Evolutionary conservation across 2,797 vertebrate species (phyloP).

Genomic region (Oreonectes daqikongensis): DNA sequence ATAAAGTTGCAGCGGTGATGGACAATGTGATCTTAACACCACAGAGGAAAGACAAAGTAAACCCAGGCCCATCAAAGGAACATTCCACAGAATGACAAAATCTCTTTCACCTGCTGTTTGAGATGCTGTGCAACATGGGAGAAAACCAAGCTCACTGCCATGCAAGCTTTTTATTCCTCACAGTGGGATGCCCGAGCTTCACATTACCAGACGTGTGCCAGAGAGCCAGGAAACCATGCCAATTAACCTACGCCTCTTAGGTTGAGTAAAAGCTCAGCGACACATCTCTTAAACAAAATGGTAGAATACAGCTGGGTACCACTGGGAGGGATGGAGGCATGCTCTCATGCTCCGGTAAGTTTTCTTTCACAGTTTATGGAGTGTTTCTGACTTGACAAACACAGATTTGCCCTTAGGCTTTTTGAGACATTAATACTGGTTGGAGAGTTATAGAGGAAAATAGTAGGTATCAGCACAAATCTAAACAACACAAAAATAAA

Average conservation of each 20-base stretch:
- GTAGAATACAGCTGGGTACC: constrained; percentile 27
- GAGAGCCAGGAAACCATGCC: constrained; percentile 32
- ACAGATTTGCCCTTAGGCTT: constrained; percentile 18
- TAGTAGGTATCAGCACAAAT: constrained; percentile 22
- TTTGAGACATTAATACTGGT: constrained; percentile 21
- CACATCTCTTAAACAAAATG: constrained; percentile 16
- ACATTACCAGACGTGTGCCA: constrained; percentile 45
- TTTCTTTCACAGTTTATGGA: constrained; percentile 10
- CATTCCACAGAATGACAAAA: constrained; percentile 41
- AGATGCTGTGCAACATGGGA: constrained; percentile 28
- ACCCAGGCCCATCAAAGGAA: constrained; percentile 45
- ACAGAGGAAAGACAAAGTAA: constrained; percentile 27
- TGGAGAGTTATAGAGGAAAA: background rate
- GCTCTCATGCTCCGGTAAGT: constrained; percentile 19
- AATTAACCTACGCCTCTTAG: constrained; percentile 19
- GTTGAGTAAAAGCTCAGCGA: constrained; percentile 29
- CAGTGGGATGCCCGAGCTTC: constrained; percentile 31
- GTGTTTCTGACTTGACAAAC: constrained; percentile 25
- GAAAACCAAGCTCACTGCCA: constrained; percentile 42
- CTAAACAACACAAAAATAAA: constrained; percentile 37
- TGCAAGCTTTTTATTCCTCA: constrained; percentile 36
- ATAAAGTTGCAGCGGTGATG: constrained; percentile 25
- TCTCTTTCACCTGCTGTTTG: constrained; percentile 49
- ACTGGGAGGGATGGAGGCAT: constrained; percentile 26
- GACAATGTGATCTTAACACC: constrained; percentile 42